A percentile compares a stretch with the other conserved stretches of the same genome.
Conservation (phyloP, 2,113 vertebrate species). For the Hippocampus barbouri region DNA sequence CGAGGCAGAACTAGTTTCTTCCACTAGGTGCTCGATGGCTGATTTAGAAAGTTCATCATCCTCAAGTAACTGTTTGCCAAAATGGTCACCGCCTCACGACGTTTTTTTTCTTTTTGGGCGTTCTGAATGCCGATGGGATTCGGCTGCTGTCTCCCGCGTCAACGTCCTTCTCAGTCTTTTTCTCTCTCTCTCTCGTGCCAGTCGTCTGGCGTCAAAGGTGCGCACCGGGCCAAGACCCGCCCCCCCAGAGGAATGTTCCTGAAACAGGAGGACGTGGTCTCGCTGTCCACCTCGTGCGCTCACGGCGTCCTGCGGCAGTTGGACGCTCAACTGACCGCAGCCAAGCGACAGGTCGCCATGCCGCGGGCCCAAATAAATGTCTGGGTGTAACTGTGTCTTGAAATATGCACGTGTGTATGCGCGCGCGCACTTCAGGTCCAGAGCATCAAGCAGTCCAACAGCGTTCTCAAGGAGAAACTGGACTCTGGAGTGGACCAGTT, state of each 20-base stretch:
- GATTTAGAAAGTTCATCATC: too few species aligned
- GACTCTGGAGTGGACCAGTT: constrained; percentile 84
- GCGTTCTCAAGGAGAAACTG: constrained; percentile 86
- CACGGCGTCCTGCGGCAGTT: constrained; percentile 85
- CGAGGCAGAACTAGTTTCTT: too few species aligned
- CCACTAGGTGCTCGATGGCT: too few species aligned
- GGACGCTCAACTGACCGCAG: constrained; percentile 88
- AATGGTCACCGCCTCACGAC: too few species aligned
- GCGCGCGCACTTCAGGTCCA: constrained; percentile 78
- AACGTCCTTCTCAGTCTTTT: background rate
- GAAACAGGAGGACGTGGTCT: constrained; percentile 84
- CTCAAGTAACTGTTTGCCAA: too few species aligned
- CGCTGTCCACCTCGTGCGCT: constrained; percentile 84
- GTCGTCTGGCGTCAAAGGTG: constrained; percentile 73
- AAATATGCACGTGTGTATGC: background rate
- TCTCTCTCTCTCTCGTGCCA: background rate
- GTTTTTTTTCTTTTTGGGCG: too few species aligned
- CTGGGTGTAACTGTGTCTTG: background rate
- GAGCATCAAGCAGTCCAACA: constrained; percentile 93
- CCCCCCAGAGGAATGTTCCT: constrained; percentile 97
- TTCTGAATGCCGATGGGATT: too few species aligned
- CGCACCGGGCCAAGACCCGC: constrained; percentile 84
- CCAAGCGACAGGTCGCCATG: constrained; percentile 85
- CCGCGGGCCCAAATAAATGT: background rate
- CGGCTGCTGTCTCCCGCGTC: too few species aligned